Evolutionary conservation across 2,797 vertebrate genomes (phyloP), one percentile per base, ranked within the genome.

Genomic region (Lutjanus campechanus): DNA sequence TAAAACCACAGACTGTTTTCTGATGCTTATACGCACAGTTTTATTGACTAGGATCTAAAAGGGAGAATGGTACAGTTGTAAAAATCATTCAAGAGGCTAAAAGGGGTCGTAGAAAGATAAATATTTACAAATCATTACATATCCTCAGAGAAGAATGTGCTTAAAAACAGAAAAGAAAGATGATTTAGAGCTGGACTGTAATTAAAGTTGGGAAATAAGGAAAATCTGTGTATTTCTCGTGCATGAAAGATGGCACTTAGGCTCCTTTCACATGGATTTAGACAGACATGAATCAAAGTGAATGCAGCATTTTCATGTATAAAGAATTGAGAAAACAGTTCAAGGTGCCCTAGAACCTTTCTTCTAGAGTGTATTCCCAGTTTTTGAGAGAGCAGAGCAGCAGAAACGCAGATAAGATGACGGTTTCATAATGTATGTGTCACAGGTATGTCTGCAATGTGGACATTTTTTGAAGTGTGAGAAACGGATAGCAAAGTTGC

Each of bases 221-320:
- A 55, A 40, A 76, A 50, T 13, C 1, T 54, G 11, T 3, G 25
- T 63, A 8, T 64, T 69, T 82, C 81, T 89, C 78, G 84, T 70
- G 79, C 83, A 76, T 16, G 60, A 46, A 49, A 40, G 5, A 36
- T 41, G 62, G 12, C 36, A 73, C 12, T 58, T 54, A 25, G 25
- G 25, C 25, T 25, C 25, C 25, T 1, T 25, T 25, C 25, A 25
- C 25, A 25, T 25, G 25, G 25, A 25, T 25, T 25, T 3, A 25
- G 25, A 25, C 25, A 25, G 25, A 3, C 25, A 25, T 25, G 25
- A 36, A 36, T 36, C 29, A 0, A 36, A 0, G 29, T 36, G 29
- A 36, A 36, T 4, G 29, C 29, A 36, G 29, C 29, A 36, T 72
- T 65, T 79, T 11, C 20, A 58, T 9, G 1, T 49, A 9, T 16